Percentiles rank a stretch among this genome's conserved stretches.
Conservation (phyloP, 2,888 invertebrate genomes). For the Limnephilus auricula region DNA sequence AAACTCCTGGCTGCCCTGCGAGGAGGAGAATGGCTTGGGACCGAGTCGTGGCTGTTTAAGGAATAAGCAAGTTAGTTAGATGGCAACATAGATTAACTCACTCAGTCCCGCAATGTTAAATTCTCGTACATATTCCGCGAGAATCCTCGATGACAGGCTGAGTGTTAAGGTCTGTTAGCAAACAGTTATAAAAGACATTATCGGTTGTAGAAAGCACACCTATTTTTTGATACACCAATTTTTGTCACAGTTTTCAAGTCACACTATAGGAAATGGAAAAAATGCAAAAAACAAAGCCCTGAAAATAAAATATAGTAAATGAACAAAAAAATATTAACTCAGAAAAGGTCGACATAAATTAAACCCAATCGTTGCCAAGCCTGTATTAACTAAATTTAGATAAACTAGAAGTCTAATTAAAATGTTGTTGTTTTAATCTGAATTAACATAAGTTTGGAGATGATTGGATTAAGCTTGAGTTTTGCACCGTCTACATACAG, state of each 20-base stretch:
- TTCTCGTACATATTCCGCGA: no score
- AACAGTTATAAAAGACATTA: no score
- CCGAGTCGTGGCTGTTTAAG: slow-evolving; percentile 86
- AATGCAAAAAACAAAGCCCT: background rate
- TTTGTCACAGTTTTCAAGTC: background rate
- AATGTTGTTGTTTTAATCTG: no score
- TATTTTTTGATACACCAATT: background rate
- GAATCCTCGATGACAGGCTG: no score
- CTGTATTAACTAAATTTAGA: no score
- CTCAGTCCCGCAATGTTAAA: no score
- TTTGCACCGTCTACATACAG: no score
- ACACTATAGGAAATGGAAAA: background rate
- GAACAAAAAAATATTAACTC: background rate
- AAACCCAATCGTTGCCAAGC: background rate
- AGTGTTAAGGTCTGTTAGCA: no score
- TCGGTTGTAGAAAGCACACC: background rate
- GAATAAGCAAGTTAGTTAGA: background rate
- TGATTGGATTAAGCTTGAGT: no score
- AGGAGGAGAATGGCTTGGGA: slow-evolving; percentile 91
- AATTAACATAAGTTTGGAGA: no score
- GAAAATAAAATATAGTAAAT: background rate
- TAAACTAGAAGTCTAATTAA: no score
- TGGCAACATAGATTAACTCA: background rate
- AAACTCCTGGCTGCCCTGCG: slow-evolving; percentile 84
- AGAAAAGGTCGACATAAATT: slow-evolving; percentile 6